These are phyloP conservation scores for Chaetorhynchus papuensis DNA, from an alignment of 2,113 vertebrate genomes.

Conservation along the genomic window DNA sequence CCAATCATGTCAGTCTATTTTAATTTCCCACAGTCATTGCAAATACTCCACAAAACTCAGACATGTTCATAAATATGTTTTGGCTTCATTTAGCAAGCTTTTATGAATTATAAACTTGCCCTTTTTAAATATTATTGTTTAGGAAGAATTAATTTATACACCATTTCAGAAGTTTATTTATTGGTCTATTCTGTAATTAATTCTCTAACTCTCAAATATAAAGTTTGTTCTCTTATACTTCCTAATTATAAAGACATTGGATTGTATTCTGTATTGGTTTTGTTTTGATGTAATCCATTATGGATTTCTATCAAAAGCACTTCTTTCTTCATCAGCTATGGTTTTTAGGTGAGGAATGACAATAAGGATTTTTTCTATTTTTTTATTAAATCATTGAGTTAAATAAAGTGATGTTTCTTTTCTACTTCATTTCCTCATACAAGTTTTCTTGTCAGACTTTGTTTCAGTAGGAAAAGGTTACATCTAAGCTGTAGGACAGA, in stretches of 20 bases:
- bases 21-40: neutral
- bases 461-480: neutral
- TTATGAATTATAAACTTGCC: neutral
- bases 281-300: neutral
- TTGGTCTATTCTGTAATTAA: neutral
- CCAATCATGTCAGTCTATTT: neutral
- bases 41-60: neutral
- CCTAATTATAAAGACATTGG: neutral
- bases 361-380: neutral
- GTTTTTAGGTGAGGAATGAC: neutral
- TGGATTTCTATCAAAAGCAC: neutral
- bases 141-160: neutral
- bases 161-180: neutral
- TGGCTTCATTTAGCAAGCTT: neutral
- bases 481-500: neutral
- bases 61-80: neutral
- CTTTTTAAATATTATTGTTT: neutral
- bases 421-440: neutral
- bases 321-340: neutral
- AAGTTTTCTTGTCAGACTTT: neutral
- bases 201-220: neutral
- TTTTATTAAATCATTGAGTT: neutral
- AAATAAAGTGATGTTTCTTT: neutral
- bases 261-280: neutral
- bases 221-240: neutral